phyloP scores from a whole-genome alignment of 2,888 invertebrate genomes.

The Sinhomidia bicolor region DNA sequence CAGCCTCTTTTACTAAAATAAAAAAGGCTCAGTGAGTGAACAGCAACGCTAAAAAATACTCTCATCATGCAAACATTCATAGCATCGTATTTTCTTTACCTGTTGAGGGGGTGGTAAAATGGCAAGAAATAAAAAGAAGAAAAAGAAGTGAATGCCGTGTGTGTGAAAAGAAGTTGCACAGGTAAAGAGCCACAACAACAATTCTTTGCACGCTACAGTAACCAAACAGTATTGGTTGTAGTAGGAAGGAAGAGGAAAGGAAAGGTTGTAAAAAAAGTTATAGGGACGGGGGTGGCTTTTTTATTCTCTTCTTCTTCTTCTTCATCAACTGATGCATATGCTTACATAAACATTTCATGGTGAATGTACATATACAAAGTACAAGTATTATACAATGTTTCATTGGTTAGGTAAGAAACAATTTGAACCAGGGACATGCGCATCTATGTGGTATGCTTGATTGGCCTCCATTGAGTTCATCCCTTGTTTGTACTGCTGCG shows the following conservation, averaged over 20 bases:
- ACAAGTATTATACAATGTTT: no score
- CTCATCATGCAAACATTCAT: background rate
- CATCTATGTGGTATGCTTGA: conserved; percentile 38
- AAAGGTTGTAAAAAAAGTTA: conserved; percentile 11
- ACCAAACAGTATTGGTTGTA: background rate
- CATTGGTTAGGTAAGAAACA: background rate
- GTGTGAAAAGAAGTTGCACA: background rate
- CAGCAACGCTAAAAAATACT: background rate
- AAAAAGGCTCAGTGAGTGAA: background rate
- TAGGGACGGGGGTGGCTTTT: conserved; percentile 50
- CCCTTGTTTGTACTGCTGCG: conserved; percentile 28
- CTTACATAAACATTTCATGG: no score
- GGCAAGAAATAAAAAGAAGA: background rate
- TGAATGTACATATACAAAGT: no score
- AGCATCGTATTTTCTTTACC: background rate
- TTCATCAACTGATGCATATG: no score
- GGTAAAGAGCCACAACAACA: conserved; percentile 11
- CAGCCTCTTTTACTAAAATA: background rate
- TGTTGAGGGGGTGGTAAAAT: conserved; percentile 46
- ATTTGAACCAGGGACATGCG: background rate
- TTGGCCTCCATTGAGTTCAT: conserved; percentile 47
- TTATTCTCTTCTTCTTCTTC: background rate
- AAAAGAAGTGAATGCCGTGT: conserved; percentile 1
- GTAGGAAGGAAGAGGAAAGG: conserved; percentile 22
- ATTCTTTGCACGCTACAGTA: conserved; percentile 38